Percentiles rank a stretch among this genome's conserved stretches.
These are phyloP conservation scores for Chloroceryle inda DNA, from an alignment of 2,797 vertebrate species.

Conservation along the genomic window DNA sequence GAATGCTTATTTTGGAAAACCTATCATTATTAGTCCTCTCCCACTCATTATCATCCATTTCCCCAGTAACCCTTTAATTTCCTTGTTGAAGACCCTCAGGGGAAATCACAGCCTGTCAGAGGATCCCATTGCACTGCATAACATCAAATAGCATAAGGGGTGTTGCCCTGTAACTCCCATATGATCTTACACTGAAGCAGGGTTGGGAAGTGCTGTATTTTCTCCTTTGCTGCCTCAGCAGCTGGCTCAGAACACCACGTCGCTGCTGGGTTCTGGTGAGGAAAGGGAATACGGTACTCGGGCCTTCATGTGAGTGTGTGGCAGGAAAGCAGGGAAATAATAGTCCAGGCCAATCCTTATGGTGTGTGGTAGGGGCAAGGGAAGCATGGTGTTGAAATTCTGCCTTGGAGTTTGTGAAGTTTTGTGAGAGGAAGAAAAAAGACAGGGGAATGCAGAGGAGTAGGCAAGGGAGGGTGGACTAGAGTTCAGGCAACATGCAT, in stretches of 20 bases:
- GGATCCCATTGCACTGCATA: not conserved
- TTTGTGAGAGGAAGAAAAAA: not conserved
- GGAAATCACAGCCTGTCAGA: not conserved
- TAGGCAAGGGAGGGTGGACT: not conserved
- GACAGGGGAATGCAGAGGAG: not conserved
- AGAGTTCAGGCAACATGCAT: not conserved
- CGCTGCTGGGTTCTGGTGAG: not conserved
- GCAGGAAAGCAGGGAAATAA: not conserved
- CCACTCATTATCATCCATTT: not conserved
- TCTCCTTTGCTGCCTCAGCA: not conserved
- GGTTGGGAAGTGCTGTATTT: not conserved
- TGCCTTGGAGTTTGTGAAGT: not conserved
- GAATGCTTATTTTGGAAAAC: not conserved
- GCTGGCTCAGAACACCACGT: not conserved
- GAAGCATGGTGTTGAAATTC: not conserved
- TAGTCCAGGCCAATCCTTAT: not conserved
- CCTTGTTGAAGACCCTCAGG: not conserved
- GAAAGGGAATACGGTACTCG: not conserved
- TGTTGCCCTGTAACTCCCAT: not conserved
- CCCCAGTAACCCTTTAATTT: constrained; percentile 9
- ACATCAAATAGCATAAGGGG: not conserved
- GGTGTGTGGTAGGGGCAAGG: not conserved
- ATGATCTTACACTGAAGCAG: not conserved
- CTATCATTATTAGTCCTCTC: not conserved
- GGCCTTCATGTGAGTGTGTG: not conserved